Conservation (phyloP, 2,113 vertebrate species). For the Apeltes quadracus region DNA sequence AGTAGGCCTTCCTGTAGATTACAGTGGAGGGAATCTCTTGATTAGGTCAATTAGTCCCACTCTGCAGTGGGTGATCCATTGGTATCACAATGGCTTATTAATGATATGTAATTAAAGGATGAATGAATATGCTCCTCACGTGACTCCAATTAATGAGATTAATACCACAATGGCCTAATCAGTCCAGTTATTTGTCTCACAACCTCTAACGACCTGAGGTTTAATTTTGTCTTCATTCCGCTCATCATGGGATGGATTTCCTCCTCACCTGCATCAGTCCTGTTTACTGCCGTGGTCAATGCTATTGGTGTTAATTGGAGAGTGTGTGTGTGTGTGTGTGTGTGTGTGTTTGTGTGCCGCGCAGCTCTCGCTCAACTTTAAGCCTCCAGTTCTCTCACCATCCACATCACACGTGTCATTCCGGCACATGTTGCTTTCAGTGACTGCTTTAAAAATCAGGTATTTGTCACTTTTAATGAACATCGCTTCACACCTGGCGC, state of each 20-base stretch:
- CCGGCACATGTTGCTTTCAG: slow-evolving; percentile 68
- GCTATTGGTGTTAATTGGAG: no score
- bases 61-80: slow-evolving; percentile 70
- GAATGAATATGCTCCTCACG: slow-evolving; percentile 64
- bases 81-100: slow-evolving; percentile 70
- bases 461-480: slow-evolving; percentile 82
- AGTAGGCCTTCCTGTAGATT: slow-evolving; percentile 61
- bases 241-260: background rate
- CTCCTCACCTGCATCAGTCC: slow-evolving; percentile 19
- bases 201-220: slow-evolving; percentile 16
- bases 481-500: slow-evolving; percentile 73
- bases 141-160: slow-evolving; percentile 48
- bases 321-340: no score
- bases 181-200: background rate
- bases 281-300: background rate
- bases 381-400: slow-evolving; percentile 46
- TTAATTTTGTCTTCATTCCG: background rate
- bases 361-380: slow-evolving; percentile 34
- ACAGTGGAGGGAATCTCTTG: slow-evolving; percentile 68
- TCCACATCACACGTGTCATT: slow-evolving; percentile 61
- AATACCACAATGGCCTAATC: slow-evolving; percentile 3
- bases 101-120: slow-evolving; percentile 77
- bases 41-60: slow-evolving; percentile 76
- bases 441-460: slow-evolving; percentile 68
- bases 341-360: no score